These are phyloP conservation scores for Drosophila parthenogenetica DNA, from an alignment of 2,888 invertebrate genomes.

Conservation along the genomic window DNA sequence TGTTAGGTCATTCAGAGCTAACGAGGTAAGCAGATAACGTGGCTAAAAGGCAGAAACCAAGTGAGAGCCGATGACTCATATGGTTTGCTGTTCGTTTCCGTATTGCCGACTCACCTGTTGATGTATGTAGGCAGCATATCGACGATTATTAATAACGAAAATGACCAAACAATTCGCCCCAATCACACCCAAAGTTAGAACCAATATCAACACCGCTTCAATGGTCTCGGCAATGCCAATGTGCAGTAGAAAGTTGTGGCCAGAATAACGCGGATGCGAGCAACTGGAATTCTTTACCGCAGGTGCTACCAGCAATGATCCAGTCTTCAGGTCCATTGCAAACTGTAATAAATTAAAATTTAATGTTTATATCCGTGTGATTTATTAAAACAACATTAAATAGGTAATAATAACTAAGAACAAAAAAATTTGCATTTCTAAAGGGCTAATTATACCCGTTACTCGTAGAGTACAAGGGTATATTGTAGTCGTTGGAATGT, in stretches of 20 bases:
- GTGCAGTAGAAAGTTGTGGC: slow-evolving; percentile 88
- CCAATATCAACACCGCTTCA: slow-evolving; percentile 91
- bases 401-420: no score
- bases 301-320: slow-evolving; percentile 91
- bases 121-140: slow-evolving; percentile 94
- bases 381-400: no score
- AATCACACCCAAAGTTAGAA: slow-evolving; percentile 91
- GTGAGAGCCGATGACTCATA: slow-evolving; percentile 7
- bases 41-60: slow-evolving; percentile 87
- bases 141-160: slow-evolving; percentile 92
- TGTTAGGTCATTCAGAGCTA: slow-evolving; percentile 94
- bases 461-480: no score
- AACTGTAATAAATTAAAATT: background rate
- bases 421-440: no score
- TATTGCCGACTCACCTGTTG: slow-evolving; percentile 89
- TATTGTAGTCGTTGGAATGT: no score
- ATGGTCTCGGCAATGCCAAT: slow-evolving; percentile 90
- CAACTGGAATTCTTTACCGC: slow-evolving; percentile 93
- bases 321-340: slow-evolving; percentile 86
- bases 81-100: background rate
- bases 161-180: slow-evolving; percentile 92
- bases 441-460: no score
- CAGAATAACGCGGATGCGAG: slow-evolving; percentile 88
- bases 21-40: slow-evolving; percentile 93
- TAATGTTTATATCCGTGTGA: background rate